phyloP scores from a whole-genome alignment of 2,888 invertebrate species.

The Himalopsyche anomala region DNA sequence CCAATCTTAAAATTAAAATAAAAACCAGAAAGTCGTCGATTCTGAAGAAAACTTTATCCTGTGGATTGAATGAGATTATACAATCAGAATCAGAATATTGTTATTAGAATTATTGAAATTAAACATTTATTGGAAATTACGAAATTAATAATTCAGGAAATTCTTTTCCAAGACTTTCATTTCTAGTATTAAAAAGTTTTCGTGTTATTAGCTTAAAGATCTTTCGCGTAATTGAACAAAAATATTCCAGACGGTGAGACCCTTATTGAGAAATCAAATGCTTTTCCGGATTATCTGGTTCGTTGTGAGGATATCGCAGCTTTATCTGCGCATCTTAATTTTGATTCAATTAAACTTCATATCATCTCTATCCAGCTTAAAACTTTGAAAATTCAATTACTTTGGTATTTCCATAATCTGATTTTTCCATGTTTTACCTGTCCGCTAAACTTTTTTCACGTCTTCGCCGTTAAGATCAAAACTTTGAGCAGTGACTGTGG shows the following conservation, averaged over 20 bases:
- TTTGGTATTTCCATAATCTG: constrained; percentile 63
- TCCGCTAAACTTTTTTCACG: constrained; percentile 53
- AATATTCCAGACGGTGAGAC: background rate
- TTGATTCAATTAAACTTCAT: constrained; percentile 65
- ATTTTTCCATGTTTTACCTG: constrained; percentile 61
- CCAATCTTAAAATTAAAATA: no score
- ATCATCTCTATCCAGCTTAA: constrained; percentile 61
- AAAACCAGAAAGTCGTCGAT: no score
- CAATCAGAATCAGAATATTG: background rate
- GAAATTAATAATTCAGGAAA: background rate
- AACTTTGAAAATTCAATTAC: constrained; percentile 64
- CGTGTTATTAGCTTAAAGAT: constrained; percentile 6
- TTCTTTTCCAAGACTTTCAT: background rate
- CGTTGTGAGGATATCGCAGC: constrained; percentile 27
- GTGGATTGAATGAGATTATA: background rate
- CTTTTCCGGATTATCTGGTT: constrained; percentile 44
- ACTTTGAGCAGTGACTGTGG: constrained; percentile 17
- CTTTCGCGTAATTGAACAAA: constrained; percentile 32
- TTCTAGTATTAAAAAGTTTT: background rate
- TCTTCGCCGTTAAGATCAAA: constrained; percentile 45
- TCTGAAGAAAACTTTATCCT: no score
- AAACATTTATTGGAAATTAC: background rate
- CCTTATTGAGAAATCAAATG: constrained; percentile 44
- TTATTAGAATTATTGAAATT: background rate
- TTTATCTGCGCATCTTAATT: constrained; percentile 58